Evolutionary conservation across 2,797 vertebrate species (phyloP).

Genomic region (Manis crassicaudata): DNA sequence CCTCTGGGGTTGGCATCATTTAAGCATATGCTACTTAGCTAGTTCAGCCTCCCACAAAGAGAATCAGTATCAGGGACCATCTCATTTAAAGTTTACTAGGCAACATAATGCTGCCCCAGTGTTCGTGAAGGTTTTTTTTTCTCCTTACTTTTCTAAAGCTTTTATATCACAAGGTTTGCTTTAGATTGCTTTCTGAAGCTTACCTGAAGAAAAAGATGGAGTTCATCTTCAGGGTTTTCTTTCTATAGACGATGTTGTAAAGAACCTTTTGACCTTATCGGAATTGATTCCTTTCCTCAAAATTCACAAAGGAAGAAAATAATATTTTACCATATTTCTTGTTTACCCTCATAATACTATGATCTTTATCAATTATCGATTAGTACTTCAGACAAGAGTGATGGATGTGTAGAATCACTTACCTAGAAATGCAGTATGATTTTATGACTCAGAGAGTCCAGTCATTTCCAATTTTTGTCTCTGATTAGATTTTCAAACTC

Average conservation of each 20-base stretch:
- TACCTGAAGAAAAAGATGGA: not conserved
- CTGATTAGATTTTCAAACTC: slow-evolving; percentile 77
- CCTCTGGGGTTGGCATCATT: not conserved
- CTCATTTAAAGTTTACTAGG: slow-evolving; percentile 9
- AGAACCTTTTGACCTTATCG: slow-evolving; percentile 44
- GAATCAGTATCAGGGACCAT: not conserved
- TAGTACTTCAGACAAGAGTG: slow-evolving; percentile 13
- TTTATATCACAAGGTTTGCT: slow-evolving; percentile 48
- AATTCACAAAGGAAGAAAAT: slow-evolving; percentile 55
- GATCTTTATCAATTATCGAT: slow-evolving; percentile 59
- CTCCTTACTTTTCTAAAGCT: slow-evolving; percentile 18
- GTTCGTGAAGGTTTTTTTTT: not conserved
- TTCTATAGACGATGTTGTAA: slow-evolving; percentile 32
- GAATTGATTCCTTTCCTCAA: slow-evolving; percentile 13
- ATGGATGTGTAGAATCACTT: slow-evolving; percentile 54
- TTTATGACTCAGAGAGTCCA: slow-evolving; percentile 68
- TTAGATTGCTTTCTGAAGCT: slow-evolving; percentile 44
- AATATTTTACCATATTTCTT: slow-evolving; percentile 40
- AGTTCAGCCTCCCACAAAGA: not conserved
- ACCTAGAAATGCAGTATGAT: slow-evolving; percentile 60
- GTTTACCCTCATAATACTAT: slow-evolving; percentile 63
- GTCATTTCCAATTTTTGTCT: slow-evolving; percentile 70
- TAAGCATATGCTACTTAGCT: slow-evolving; percentile 6
- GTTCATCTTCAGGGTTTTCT: slow-evolving; percentile 22
- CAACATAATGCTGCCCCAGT: not conserved